A percentile compares a stretch with the other conserved stretches of the same genome.
These are phyloP conservation scores for Kryptopterus vitreolus DNA, from an alignment of 2,797 vertebrate species.

Conservation along the genomic window DNA sequence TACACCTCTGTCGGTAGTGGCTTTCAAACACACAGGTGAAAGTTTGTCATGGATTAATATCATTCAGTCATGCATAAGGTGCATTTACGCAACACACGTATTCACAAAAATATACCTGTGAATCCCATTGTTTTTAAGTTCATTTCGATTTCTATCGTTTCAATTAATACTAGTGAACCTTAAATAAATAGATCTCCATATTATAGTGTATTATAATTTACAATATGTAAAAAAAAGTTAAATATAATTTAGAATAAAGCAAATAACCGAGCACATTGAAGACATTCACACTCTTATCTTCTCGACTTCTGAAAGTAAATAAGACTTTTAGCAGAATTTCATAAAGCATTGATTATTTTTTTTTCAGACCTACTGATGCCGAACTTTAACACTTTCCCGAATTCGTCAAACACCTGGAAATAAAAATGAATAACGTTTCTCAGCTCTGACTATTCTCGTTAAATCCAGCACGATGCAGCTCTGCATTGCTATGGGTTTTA, in stretches of 20 bases:
- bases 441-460: neutral
- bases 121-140: neutral
- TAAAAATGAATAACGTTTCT: neutral
- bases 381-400: neutral
- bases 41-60: no score
- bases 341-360: neutral
- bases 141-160: no score
- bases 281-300: neutral
- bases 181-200: neutral
- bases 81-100: neutral
- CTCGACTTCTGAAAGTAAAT: neutral
- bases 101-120: neutral
- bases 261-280: neutral
- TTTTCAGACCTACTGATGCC: neutral
- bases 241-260: neutral
- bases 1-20: neutral
- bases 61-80: neutral
- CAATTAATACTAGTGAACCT: neutral
- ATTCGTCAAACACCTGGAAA: neutral
- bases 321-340: neutral
- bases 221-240: neutral
- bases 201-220: neutral
- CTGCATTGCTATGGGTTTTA: neutral
- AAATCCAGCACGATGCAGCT: neutral
- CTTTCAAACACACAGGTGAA: neutral